A percentile compares a stretch with the other conserved stretches of the same genome.
Conservation (phyloP, 2,113 vertebrate genomes). For the Anolis sagrei region DNA sequence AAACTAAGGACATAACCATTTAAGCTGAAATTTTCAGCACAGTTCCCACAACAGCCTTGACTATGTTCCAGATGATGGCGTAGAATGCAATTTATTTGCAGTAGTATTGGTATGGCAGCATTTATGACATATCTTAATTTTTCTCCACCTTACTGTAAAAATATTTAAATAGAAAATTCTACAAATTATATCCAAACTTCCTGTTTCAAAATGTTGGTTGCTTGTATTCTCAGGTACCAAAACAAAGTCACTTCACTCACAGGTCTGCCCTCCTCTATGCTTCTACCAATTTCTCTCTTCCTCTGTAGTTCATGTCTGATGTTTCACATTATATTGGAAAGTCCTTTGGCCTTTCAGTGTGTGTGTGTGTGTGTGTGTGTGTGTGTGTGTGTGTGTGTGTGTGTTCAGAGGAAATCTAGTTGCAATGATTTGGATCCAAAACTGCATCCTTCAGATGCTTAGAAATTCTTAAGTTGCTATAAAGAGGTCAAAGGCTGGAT, state of each 20-base stretch:
- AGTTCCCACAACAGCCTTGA: background rate
- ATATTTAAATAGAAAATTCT: background rate
- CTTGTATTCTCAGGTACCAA: background rate
- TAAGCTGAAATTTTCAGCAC: background rate
- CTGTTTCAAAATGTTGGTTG: background rate
- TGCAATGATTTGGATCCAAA: background rate
- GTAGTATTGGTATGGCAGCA: background rate
- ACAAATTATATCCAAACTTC: background rate
- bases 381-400: too few species aligned
- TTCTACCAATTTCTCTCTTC: background rate
- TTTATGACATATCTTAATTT: background rate
- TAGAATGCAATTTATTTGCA: background rate
- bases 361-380: too few species aligned
- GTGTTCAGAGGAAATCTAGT: background rate
- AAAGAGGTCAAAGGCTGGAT: too few species aligned
- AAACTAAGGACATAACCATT: background rate
- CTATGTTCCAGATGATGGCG: background rate
- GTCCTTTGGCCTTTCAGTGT: background rate
- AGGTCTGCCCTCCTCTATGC: background rate
- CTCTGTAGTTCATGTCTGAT: background rate
- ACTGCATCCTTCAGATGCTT: too few species aligned
- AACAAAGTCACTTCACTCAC: background rate
- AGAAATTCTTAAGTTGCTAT: too few species aligned
- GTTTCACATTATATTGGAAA: background rate
- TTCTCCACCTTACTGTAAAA: background rate